These are phyloP conservation scores for Protomyctophum bolini DNA, from an alignment of 2,113 vertebrate species.

Conservation along the genomic window DNA sequence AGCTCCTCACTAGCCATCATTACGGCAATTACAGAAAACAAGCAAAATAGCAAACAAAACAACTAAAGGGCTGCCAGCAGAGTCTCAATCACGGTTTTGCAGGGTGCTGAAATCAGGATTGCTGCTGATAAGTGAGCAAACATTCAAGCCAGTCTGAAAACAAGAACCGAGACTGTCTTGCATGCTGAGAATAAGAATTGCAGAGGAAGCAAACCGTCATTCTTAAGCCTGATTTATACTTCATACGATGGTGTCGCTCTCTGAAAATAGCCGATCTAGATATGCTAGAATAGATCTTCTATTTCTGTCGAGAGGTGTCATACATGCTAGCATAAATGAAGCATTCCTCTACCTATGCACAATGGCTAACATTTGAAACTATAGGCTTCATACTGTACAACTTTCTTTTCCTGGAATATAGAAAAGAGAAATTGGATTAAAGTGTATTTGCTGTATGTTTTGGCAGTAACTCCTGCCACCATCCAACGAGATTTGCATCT, in stretches of 20 bases:
- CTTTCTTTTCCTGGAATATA: constrained; percentile 12
- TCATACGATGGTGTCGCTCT: background rate
- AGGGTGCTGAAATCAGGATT: constrained; percentile 1
- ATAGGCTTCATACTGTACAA: constrained; percentile 11
- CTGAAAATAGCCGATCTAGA: background rate
- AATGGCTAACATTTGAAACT: constrained; percentile 18
- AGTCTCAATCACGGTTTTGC: background rate
- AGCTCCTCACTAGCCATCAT: constrained; percentile 5
- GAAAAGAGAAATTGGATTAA: constrained; percentile 14
- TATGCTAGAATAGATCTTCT: too few species aligned
- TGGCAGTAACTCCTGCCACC: constrained; percentile 12
- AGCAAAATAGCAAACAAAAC: background rate
- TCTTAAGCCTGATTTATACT: too few species aligned
- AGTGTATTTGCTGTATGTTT: constrained; percentile 11
- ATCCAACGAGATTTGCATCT: constrained; percentile 10
- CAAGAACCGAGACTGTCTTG: constrained; percentile 10
- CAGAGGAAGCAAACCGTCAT: constrained; percentile 57
- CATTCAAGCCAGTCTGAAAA: constrained; percentile 13
- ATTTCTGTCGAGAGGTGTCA: too few species aligned
- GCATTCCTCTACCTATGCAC: constrained; percentile 40
- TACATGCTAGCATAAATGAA: too few species aligned
- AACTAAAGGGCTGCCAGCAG: background rate
- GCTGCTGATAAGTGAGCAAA: background rate
- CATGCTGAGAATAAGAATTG: constrained; percentile 1
- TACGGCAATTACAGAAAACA: constrained; percentile 7